These are phyloP conservation scores for Petrocephalus microphthalmus DNA, from an alignment of 2,113 vertebrate species.

Conservation along the genomic window DNA sequence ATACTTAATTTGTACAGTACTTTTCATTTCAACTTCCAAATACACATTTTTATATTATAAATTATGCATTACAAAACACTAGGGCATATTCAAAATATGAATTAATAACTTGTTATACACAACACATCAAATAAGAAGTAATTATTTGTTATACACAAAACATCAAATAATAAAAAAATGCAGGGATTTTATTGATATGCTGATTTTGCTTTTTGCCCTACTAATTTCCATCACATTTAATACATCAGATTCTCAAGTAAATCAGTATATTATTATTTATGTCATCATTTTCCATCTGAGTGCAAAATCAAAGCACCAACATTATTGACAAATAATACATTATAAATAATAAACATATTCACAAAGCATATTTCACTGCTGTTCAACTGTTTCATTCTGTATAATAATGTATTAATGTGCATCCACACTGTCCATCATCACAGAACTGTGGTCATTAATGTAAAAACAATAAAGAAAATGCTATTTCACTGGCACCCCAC, in stretches of 20 bases:
- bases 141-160: background rate
- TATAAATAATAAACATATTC: background rate
- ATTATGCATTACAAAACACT: background rate
- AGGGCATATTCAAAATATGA: conserved; percentile 5
- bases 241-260: background rate
- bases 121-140: background rate
- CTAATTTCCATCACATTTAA: background rate
- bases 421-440: background rate
- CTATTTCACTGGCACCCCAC: background rate
- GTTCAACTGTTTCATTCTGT: background rate
- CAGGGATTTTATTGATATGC: background rate
- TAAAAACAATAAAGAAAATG: background rate
- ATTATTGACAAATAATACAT: background rate
- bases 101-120: background rate
- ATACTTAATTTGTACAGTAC: background rate
- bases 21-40: background rate
- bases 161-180: background rate
- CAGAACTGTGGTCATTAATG: background rate
- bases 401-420: background rate
- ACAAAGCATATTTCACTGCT: background rate
- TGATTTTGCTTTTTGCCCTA: background rate
- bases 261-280: background rate
- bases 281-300: background rate
- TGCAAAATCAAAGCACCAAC: background rate
- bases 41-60: background rate